These are phyloP conservation scores for Acheta domesticus DNA, from an alignment of 2,888 invertebrate species.

Conservation along the genomic window DNA sequence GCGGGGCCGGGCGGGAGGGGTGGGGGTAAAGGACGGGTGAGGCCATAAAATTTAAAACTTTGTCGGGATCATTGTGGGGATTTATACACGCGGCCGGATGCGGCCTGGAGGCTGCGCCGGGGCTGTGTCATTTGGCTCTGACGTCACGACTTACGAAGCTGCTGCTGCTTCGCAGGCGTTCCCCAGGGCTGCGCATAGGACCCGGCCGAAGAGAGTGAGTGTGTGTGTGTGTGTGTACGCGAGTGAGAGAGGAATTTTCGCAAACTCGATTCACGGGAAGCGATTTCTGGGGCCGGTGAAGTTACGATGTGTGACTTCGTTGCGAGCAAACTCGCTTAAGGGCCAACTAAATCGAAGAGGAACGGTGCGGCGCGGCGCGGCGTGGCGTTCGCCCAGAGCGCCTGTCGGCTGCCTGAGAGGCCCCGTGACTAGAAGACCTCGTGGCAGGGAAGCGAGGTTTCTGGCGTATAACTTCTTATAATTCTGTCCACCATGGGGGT, in stretches of 20 bases:
- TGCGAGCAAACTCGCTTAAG: neutral
- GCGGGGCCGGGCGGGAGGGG: neutral
- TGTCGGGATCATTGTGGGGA: constrained; percentile 18
- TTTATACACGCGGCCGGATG: neutral
- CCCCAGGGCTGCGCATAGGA: neutral
- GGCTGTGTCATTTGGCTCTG: neutral
- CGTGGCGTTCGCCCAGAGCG: too few relatives aligned
- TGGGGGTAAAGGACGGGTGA: neutral
- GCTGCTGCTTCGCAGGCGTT: neutral
- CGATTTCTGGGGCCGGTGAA: neutral
- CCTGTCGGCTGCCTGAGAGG: too few relatives aligned
- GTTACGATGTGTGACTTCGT: neutral
- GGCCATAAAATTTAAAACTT: constrained; percentile 18
- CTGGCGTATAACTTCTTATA: too few relatives aligned
- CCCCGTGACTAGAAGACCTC: too few relatives aligned
- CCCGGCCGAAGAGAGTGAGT: neutral
- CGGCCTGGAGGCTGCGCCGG: neutral
- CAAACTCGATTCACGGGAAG: neutral
- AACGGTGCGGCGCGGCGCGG: too few relatives aligned
- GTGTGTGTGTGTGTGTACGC: neutral
- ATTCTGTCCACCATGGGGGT: too few relatives aligned
- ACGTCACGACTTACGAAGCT: neutral
- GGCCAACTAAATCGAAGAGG: too few relatives aligned
- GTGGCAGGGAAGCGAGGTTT: too few relatives aligned
- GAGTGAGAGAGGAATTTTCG: neutral